phyloP scores from a whole-genome alignment of 2,797 vertebrate species.

The Peromyscus attwateri region DNA sequence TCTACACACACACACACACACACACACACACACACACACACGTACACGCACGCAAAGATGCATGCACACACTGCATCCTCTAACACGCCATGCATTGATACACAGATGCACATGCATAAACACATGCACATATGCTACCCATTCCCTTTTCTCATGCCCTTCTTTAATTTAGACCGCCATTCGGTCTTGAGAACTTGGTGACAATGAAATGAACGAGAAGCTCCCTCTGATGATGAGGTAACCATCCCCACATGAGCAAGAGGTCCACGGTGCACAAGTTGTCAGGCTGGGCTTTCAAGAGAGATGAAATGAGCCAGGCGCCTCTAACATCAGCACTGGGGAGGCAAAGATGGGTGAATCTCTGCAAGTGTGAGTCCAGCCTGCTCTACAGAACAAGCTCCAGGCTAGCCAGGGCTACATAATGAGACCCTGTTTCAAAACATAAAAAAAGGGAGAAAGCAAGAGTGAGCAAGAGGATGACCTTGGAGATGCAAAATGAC shows the following conservation, averaged over 20 bases:
- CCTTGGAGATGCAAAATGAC: background rate
- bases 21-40: background rate
- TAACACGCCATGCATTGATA: background rate
- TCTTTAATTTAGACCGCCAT: background rate
- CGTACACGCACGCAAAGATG: no score
- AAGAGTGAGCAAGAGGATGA: background rate
- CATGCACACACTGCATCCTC: background rate
- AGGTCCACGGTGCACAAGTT: background rate
- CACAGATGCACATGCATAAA: background rate
- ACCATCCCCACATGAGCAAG: background rate
- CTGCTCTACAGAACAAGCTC: background rate
- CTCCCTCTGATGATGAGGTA: background rate
- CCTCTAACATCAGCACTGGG: background rate
- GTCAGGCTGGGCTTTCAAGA: background rate
- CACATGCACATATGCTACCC: background rate
- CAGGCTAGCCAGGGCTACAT: background rate
- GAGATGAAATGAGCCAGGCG: background rate
- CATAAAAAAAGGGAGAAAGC: background rate
- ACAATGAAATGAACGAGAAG: background rate
- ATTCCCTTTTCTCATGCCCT: background rate
- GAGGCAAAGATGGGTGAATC: background rate
- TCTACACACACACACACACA: no score
- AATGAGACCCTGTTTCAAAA: background rate
- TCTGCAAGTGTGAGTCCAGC: background rate
- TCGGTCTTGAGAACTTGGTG: background rate